Evolutionary conservation across 2,888 invertebrate species (phyloP).

Genomic region (Tuta absoluta): DNA sequence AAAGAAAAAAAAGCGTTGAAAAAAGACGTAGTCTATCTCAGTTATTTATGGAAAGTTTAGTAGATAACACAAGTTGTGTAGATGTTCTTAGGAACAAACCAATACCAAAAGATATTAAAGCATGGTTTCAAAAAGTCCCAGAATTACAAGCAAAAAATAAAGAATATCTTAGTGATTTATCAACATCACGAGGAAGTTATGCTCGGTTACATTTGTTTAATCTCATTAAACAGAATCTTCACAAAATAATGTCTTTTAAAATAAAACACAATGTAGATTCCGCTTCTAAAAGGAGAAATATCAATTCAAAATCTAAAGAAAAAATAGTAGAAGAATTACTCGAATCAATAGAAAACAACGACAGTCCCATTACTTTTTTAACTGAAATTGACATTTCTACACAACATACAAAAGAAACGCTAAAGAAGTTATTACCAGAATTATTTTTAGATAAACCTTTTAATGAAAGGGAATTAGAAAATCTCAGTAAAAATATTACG

Average conservation of each 20-base stretch:
- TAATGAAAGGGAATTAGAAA: neutral
- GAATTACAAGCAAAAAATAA: neutral
- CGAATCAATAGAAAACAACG: neutral
- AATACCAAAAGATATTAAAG: neutral
- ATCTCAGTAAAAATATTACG: slow-evolving; percentile 28
- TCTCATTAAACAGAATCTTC: neutral
- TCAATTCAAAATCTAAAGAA: slow-evolving; percentile 24
- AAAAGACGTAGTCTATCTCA: neutral
- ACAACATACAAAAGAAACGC: neutral
- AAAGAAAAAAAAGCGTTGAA: neutral
- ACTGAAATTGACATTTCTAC: neutral
- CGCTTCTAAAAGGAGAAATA: neutral
- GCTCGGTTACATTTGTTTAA: neutral
- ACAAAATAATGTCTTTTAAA: slow-evolving; percentile 2
- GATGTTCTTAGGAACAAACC: neutral
- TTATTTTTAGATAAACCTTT: slow-evolving; percentile 5
- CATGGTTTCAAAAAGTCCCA: neutral
- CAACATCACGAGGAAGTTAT: neutral
- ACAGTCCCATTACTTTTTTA: neutral
- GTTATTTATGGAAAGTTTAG: neutral
- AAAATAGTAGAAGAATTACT: slow-evolving; percentile 20
- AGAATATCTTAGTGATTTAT: neutral
- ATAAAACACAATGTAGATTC: neutral
- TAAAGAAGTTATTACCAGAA: neutral
- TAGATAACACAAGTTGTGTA: neutral